Evolutionary conservation across 1,140 invertebrate genomes (phyloP).

Genomic region (Diplogasteroides magnus): DNA sequence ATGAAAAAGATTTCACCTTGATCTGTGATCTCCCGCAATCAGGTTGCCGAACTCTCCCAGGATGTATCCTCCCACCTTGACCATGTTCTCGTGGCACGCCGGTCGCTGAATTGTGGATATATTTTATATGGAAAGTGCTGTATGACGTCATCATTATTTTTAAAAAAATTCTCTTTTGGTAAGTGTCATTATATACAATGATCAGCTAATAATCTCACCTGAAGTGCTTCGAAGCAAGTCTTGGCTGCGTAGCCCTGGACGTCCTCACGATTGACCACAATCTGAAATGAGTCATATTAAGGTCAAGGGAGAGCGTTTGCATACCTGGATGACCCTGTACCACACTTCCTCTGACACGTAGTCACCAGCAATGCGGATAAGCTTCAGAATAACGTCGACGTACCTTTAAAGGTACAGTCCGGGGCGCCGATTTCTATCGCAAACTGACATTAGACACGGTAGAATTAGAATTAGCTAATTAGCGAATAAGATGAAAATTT

Average conservation of each 20-base stretch:
- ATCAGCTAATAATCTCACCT: conserved; percentile 1
- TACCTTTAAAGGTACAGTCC: too few relatives aligned
- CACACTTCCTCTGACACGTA: conserved; percentile 92
- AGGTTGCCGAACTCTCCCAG: conserved; percentile 99
- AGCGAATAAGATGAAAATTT: too few relatives aligned
- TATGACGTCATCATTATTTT: too few relatives aligned
- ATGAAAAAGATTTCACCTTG: conserved; percentile 63
- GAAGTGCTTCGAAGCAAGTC: conserved; percentile 82
- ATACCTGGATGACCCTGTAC: conserved; percentile 91
- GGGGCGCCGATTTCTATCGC: too few relatives aligned
- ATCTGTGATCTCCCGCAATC: conserved; percentile 94
- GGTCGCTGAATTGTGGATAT: conserved; percentile 62
- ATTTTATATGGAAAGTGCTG: conserved; percentile 29
- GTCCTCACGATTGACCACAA: conserved; percentile 98
- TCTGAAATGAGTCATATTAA: conserved; percentile 58
- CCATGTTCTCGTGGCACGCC: conserved; percentile 99
- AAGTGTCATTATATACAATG: too few relatives aligned
- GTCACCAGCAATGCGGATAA: conserved; percentile 98
- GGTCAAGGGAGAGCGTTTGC: conserved; percentile 3
- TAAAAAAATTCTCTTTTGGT: too few relatives aligned
- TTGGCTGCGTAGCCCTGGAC: conserved; percentile 96
- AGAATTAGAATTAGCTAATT: too few relatives aligned
- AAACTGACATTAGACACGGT: too few relatives aligned
- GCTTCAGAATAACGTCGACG: conserved; percentile 97
- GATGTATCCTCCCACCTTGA: conserved; percentile 99